Evolutionary conservation across 2,888 invertebrate species (phyloP), one percentile per base, ranked within the genome.

Genomic region (Dorcus hopei): DNA sequence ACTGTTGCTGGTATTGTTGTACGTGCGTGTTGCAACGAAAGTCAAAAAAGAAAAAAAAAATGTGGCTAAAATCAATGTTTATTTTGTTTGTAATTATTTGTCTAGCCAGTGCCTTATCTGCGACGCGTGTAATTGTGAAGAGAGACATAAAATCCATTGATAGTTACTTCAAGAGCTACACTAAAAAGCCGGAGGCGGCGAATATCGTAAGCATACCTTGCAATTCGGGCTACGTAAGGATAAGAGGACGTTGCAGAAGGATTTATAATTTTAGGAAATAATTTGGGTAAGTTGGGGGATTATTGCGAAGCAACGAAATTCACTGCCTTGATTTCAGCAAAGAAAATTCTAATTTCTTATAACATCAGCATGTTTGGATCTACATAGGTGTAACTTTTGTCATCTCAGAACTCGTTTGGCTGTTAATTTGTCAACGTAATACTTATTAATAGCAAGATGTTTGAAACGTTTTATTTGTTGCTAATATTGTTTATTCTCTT

Each of bases 191-290:
- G n/a, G 41, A 51, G 41, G 14, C 5, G 9, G 39, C 19, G 7
- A 51, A 51, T 19, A 51, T 51, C 23, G 40, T 51, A n/a, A 26
- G 9, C 8, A 42, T 42, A 14, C 51, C 51, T 7, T 51, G 51
- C n/a, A 19, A 41, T 23, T 40, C 39, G 8, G 51, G 51, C 2
- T 51, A 40, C 9, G 51, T 51, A 9, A 14, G 39, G 16, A 26
- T 40, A 23, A 8, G 11, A 3, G 26, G n/a, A 9, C 39, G 41
- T 9, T 51, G 51, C 16, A 39, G 51, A 1, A 38, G 39, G 41
- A 51, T 19, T 26, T 47, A 47, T 7, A 47, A 47, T 11, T 47
- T 47, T 5, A 9, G 26, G n/a, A 26, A 26, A 47, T 11, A 16
- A 47, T 9, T 47, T 6, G 14, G 14, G 19, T n/a, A 26, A 14